Percentiles rank a stretch among this genome's conserved stretches.
Evolutionary conservation across 2,888 invertebrate genomes (phyloP).

Genomic region (Mylabris sibirica): DNA sequence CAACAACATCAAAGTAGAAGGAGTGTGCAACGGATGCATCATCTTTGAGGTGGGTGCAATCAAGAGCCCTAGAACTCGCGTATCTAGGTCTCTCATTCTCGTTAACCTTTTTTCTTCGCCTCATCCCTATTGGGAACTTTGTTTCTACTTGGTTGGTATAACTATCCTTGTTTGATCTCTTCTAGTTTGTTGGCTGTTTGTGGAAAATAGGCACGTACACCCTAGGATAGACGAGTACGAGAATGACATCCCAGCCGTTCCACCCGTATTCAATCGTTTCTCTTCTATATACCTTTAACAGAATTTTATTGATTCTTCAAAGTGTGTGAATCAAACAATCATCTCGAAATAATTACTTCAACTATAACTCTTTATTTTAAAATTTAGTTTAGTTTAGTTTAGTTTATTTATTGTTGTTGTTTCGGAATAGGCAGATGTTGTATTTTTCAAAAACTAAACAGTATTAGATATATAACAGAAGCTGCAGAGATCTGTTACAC

Average conservation of each 20-base stretch:
- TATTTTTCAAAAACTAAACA: background rate
- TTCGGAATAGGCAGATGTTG: background rate
- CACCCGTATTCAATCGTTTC: background rate
- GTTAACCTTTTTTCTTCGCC: slow-evolving; percentile 38
- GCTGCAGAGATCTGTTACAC: background rate
- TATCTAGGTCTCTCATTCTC: slow-evolving; percentile 31
- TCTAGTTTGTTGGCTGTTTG: background rate
- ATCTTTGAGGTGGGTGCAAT: slow-evolving; percentile 48
- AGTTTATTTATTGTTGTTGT: background rate
- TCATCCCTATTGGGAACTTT: slow-evolving; percentile 16
- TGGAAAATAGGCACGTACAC: background rate
- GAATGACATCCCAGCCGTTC: background rate
- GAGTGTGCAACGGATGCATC: slow-evolving; percentile 32
- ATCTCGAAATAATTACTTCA: background rate
- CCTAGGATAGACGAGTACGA: background rate
- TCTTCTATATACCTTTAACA: background rate
- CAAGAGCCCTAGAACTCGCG: slow-evolving; percentile 38
- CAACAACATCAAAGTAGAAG: background rate
- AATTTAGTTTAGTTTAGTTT: no score
- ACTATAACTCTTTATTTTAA: background rate
- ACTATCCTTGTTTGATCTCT: background rate
- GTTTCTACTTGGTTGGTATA: background rate
- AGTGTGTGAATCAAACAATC: background rate
- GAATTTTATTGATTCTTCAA: background rate
- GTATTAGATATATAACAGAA: slow-evolving; percentile 1